Evolutionary conservation across 2,888 invertebrate species (phyloP).

Genomic region (Abrostola triplasia): DNA sequence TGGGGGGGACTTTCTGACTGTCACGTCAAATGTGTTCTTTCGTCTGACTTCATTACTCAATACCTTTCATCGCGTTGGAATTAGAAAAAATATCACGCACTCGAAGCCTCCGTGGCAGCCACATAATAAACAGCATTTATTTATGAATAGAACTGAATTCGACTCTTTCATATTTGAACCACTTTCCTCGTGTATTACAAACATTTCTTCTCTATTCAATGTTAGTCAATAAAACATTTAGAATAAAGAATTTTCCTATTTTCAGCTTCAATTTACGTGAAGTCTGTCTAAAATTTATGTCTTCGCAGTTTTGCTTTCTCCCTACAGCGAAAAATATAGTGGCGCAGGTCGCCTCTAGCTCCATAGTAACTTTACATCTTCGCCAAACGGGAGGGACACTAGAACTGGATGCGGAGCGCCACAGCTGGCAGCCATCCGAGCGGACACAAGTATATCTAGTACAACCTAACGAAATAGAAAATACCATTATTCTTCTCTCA

Average conservation of each 20-base stretch:
- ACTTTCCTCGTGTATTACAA: neutral
- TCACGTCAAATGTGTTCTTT: too few species aligned
- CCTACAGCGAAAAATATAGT: conserved; percentile 31
- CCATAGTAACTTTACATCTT: conserved; percentile 72
- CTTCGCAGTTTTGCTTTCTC: conserved; percentile 25
- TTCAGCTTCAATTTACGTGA: conserved; percentile 11
- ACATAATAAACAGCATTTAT: neutral
- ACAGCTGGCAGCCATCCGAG: conserved; percentile 86
- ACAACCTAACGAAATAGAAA: conserved; percentile 86
- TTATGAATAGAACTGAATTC: neutral
- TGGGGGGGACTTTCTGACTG: too few species aligned
- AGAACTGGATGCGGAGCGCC: conserved; percentile 68
- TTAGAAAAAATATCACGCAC: too few species aligned
- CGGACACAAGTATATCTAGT: conserved; percentile 80
- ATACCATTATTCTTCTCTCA: conserved; percentile 85
- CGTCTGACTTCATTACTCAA: too few species aligned
- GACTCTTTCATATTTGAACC: neutral
- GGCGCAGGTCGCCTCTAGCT: conserved; percentile 69
- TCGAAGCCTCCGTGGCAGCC: too few species aligned
- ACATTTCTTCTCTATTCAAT: neutral
- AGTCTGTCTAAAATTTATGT: conserved; percentile 23
- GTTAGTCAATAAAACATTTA: conserved; percentile 17
- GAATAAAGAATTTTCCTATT: conserved; percentile 15
- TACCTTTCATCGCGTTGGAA: too few species aligned
- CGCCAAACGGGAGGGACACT: conserved; percentile 70